Evolutionary conservation across 2,113 vertebrate species (phyloP).

Genomic region (Canis aureus): DNA sequence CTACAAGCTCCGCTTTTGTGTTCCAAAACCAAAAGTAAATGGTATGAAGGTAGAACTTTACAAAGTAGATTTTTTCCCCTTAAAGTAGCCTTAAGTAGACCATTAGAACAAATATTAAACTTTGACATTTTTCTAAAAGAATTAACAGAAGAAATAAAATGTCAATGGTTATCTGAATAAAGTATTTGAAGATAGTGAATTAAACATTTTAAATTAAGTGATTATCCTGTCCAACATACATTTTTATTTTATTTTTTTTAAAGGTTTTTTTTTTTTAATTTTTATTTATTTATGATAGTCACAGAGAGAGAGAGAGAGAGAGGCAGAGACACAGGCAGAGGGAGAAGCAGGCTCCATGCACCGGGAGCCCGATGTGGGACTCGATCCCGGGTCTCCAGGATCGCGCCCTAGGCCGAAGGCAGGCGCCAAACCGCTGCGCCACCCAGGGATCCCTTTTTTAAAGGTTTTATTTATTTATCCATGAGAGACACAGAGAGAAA

Average conservation of each 20-base stretch:
- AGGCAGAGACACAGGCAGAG: too few species aligned
- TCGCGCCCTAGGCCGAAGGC: too few species aligned
- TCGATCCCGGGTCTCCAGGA: too few species aligned
- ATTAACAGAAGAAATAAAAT: not conserved
- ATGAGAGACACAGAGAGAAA: too few species aligned
- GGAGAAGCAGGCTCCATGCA: too few species aligned
- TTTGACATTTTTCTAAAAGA: constrained; percentile 3
- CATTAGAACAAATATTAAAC: not conserved
- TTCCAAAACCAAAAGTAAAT: constrained; percentile 23
- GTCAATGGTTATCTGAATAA: not conserved
- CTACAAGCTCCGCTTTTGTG: not conserved
- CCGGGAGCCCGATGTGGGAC: too few species aligned
- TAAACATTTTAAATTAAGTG: not conserved
- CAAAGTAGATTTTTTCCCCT: not conserved
- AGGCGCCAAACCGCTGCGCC: too few species aligned
- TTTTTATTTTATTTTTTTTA: not conserved
- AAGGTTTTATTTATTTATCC: too few species aligned
- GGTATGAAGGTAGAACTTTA: not conserved
- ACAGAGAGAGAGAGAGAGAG: too few species aligned
- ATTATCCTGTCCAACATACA: not conserved
- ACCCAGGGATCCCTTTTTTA: too few species aligned
- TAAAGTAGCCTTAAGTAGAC: not conserved
- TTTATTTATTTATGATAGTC: too few species aligned
- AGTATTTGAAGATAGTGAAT: not conserved
- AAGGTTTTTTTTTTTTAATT: too few species aligned